Percentiles rank a stretch among this genome's conserved stretches.
Evolutionary conservation across 2,113 vertebrate species (phyloP).

Genomic region (Danionella cerebrum): DNA sequence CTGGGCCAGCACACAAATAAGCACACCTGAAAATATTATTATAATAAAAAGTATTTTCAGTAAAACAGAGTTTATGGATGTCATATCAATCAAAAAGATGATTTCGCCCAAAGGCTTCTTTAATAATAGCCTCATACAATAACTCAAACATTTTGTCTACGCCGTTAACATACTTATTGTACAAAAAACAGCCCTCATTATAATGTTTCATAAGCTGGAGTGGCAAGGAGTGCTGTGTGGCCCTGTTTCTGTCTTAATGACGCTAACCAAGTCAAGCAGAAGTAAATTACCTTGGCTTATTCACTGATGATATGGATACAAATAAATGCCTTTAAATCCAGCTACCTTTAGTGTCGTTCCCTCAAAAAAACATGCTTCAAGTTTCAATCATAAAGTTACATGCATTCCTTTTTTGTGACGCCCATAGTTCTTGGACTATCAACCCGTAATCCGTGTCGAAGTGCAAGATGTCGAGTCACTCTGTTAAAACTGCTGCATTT

Average conservation of each 20-base stretch:
- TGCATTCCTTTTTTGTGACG: too few relatives aligned
- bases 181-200: too few relatives aligned
- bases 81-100: background rate
- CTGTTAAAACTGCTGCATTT: too few relatives aligned
- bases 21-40: constrained; percentile 23
- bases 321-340: constrained; percentile 96
- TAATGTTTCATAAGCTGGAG: too few relatives aligned
- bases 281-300: constrained; percentile 94
- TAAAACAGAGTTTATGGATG: background rate
- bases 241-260: constrained; percentile 84
- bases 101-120: background rate
- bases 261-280: constrained; percentile 90
- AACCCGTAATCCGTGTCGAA: too few relatives aligned
- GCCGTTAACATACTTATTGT: constrained; percentile 15
- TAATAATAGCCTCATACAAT: background rate
- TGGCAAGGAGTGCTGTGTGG: constrained; percentile 65
- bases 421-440: too few relatives aligned
- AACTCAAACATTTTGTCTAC: background rate
- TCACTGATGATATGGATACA: constrained; percentile 97
- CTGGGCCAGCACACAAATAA: constrained; percentile 30
- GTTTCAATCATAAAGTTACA: too few relatives aligned
- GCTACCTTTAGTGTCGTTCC: too few relatives aligned
- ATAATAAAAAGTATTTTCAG: constrained; percentile 22
- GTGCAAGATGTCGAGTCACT: too few relatives aligned
- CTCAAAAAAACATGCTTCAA: too few relatives aligned